Evolutionary conservation across 2,113 vertebrate genomes (phyloP), one percentile per base, ranked within the genome.

Genomic region (Emydura subglobosa): DNA sequence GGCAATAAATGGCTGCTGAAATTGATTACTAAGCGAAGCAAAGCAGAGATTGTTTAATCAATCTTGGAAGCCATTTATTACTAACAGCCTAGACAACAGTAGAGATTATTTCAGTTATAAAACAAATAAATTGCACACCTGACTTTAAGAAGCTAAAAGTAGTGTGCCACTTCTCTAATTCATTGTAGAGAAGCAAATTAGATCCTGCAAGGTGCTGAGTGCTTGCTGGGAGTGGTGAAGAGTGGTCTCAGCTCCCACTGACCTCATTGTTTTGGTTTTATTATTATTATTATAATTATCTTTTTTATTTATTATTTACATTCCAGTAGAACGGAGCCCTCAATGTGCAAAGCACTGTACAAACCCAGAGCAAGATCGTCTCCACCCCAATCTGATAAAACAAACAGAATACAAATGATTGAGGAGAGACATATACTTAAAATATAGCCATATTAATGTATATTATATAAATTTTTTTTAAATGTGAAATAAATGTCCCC

Each of bases 11-110:
- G 9, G 94, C 87, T 97, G 94, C 94, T 95, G 82, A 93, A 96
- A 92, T 93, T 98, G 97, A 98, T 98, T 97, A 97, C 96, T 96
- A 97, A 82, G 97, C 91, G 96, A 93, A 98, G 91, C 93, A 96
- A 95, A 96, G 88, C 25, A 88, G 95, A 96, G 94, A 94, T 94
- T 93, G 94, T 97, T 97, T 97, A 94, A 96, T 97, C 93, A 95
- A 34, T 95, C 65, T 94, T 82, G 89, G 91, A 93, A 96, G 88
- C 86, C 61, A 2, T 93, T 95, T 82, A 72, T 80, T 44, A 68
- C 81, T 74, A 49, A 42, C 93, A 24, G 16, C 3, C 76, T 91
- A 5, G 7, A 50, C 10, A 53, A 42, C 54, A 90, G 76, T 87
- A 94, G 65, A 47, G 6, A 3, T 42, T 0, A 0, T 49, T 72